phyloP scores from a whole-genome alignment of 1,140 invertebrate species.

The Pemphigus obesinymphae region DNA sequence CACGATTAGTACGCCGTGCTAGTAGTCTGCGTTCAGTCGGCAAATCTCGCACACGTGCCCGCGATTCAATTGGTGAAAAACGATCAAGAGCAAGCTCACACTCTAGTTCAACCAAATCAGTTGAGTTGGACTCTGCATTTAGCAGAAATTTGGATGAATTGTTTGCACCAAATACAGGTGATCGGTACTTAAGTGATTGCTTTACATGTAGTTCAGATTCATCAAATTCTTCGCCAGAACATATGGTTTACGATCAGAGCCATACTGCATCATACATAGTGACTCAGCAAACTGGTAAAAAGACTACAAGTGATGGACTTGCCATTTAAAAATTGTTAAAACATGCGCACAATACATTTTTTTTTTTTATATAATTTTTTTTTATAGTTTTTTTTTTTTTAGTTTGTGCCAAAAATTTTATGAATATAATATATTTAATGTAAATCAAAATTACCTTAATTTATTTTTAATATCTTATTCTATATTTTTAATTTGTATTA shows the following conservation, averaged over 20 bases:
- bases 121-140: background rate
- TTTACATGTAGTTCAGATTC: conserved; percentile 17
- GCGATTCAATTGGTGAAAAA: background rate
- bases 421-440: background rate
- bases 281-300: background rate
- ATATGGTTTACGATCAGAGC: background rate
- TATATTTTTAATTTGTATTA: conserved; percentile 7
- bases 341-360: background rate
- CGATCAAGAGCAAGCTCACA: background rate
- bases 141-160: conserved; percentile 12
- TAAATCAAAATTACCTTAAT: conserved; percentile 20
- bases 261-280: conserved; percentile 10
- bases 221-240: conserved; percentile 22
- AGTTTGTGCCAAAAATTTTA: conserved; percentile 23
- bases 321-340: background rate
- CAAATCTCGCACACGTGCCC: background rate
- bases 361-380: background rate
- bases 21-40: conserved; percentile 43
- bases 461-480: conserved; percentile 16
- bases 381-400: background rate
- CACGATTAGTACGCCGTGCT: conserved; percentile 47
- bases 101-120: background rate
- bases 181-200: background rate
- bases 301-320: background rate
- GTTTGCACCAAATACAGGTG: background rate